Percentiles rank a stretch among this genome's conserved stretches.
These are phyloP conservation scores for Julus scanicus DNA, from an alignment of 2,888 invertebrate species.

Conservation along the genomic window DNA sequence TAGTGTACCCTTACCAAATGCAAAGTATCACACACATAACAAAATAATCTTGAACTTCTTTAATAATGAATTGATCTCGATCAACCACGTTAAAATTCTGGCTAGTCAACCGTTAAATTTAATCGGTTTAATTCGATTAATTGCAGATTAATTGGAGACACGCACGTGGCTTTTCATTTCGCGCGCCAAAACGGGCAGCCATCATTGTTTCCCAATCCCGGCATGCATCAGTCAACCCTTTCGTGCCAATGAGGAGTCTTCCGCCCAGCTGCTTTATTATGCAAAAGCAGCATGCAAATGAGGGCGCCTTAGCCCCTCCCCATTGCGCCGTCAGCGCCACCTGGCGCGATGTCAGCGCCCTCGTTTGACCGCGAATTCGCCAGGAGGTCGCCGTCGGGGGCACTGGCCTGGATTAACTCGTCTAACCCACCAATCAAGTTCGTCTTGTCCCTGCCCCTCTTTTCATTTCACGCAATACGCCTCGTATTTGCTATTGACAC, in stretches of 20 bases:
- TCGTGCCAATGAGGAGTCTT: neutral
- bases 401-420: neutral
- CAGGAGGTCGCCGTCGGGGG: neutral
- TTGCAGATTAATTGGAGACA: too few relatives aligned
- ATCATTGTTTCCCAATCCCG: conserved; percentile 10
- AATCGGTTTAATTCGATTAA: too few relatives aligned
- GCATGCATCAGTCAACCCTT: neutral
- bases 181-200: conserved; percentile 11
- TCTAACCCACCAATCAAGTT: neutral
- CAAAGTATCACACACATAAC: too few relatives aligned
- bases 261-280: conserved; percentile 33
- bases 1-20: too few relatives aligned
- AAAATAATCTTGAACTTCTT: too few relatives aligned
- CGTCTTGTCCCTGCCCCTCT: neutral
- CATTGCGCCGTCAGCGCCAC: neutral
- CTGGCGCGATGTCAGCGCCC: conserved; percentile 8
- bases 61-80: too few relatives aligned
- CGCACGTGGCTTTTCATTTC: neutral
- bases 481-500: neutral
- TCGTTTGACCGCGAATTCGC: conserved; percentile 22
- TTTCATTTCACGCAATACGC: neutral
- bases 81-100: too few relatives aligned
- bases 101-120: too few relatives aligned
- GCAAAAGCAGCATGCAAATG: conserved; percentile 33
- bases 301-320: neutral